Evolutionary conservation across 2,888 invertebrate species (phyloP).

Genomic region (Dryococelus australis): DNA sequence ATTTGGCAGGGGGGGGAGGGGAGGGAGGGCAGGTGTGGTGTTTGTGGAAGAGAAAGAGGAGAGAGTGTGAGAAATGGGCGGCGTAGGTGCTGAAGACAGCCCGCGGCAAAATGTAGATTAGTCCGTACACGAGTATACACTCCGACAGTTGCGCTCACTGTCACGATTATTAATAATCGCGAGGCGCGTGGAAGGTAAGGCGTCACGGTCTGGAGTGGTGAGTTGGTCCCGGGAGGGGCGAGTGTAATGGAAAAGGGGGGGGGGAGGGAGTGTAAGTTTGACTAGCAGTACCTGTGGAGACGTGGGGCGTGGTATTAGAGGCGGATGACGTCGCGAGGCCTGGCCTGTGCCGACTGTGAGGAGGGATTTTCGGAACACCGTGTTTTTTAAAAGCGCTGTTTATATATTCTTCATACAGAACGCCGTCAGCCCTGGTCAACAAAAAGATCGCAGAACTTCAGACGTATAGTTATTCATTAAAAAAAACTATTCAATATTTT

Average conservation of each 20-base stretch:
- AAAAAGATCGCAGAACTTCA: no score
- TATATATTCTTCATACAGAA: no score
- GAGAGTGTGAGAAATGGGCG: not conserved
- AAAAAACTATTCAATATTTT: no score
- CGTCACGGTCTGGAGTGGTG: not conserved
- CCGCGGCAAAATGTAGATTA: constrained; percentile 8
- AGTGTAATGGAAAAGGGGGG: not conserved
- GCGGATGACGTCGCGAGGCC: no score
- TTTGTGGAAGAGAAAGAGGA: not conserved
- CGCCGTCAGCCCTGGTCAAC: no score
- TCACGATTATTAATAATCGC: constrained; percentile 1
- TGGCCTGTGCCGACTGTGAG: no score
- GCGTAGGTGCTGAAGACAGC: not conserved
- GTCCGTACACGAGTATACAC: constrained; percentile 16
- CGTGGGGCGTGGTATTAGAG: no score
- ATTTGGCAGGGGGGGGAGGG: not conserved
- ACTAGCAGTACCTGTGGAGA: no score
- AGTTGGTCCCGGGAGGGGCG: no score
- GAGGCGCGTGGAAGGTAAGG: not conserved
- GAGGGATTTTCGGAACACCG: no score
- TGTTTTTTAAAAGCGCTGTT: no score
- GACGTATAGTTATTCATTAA: no score
- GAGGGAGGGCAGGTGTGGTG: not conserved
- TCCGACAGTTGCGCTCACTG: not conserved
- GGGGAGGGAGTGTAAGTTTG: not conserved